These are phyloP conservation scores for Adoxophyes honmai DNA, from an alignment of 1,140 invertebrate genomes.

Conservation along the genomic window DNA sequence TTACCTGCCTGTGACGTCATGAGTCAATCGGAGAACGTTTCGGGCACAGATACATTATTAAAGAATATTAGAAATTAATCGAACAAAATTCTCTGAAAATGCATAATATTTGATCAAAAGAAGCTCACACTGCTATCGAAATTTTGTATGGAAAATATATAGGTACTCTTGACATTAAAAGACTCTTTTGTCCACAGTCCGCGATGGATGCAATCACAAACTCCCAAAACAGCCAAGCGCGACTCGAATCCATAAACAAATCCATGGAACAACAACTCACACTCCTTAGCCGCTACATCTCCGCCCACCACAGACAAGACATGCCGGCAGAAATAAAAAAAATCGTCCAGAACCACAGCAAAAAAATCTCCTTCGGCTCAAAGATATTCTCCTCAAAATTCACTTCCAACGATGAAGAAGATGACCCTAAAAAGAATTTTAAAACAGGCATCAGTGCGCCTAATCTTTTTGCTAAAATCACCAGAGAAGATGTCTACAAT, in stretches of 20 bases:
- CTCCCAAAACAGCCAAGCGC: constrained; percentile 60
- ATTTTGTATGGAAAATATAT: too few species aligned
- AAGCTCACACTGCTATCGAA: too few species aligned
- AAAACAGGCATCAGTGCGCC: constrained; percentile 66
- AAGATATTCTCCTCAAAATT: constrained; percentile 66
- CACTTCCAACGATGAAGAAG: constrained; percentile 46
- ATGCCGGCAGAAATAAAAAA: constrained; percentile 62
- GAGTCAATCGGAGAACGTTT: too few species aligned
- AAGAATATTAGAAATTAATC: too few species aligned
- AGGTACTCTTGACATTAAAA: constrained; percentile 2
- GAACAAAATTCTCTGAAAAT: too few species aligned
- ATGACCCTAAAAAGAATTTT: constrained; percentile 46
- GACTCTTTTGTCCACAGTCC: constrained; percentile 42
- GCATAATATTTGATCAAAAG: too few species aligned
- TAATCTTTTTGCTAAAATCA: constrained; percentile 65
- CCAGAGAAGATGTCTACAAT: constrained; percentile 48
- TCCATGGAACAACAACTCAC: constrained; percentile 65
- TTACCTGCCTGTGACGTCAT: too few species aligned
- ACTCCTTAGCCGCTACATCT: constrained; percentile 57
- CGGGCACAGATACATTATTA: too few species aligned
- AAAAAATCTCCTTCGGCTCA: constrained; percentile 62
- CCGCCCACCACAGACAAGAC: constrained; percentile 56
- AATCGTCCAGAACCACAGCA: constrained; percentile 61
- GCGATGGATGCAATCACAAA: constrained; percentile 66
- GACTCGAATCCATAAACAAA: constrained; percentile 60